Evolutionary conservation across 2,888 invertebrate species (phyloP).

Genomic region (Tuberolachnus salignus): DNA sequence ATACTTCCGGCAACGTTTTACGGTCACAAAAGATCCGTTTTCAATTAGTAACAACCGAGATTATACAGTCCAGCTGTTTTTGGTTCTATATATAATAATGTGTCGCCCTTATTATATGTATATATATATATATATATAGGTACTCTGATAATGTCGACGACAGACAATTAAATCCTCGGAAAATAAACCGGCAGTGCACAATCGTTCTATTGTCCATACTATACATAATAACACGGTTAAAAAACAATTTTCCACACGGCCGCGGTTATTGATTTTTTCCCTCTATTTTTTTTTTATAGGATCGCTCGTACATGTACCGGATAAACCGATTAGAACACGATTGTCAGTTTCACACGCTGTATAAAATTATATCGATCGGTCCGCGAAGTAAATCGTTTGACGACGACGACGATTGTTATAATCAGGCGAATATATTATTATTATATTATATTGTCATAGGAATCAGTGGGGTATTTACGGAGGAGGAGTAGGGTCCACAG

Average conservation of each 20-base stretch:
- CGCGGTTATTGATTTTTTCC: slow-evolving; percentile 49
- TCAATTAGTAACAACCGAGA: slow-evolving; percentile 50
- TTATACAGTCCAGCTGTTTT: slow-evolving; percentile 37
- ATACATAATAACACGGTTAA: slow-evolving; percentile 42
- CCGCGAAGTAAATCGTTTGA: slow-evolving; percentile 16
- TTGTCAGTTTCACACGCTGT: slow-evolving; percentile 11
- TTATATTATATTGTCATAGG: too few relatives aligned
- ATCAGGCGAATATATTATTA: slow-evolving; percentile 21
- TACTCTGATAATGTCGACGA: slow-evolving; percentile 23
- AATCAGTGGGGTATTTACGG: too few relatives aligned
- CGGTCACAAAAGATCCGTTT: slow-evolving; percentile 44
- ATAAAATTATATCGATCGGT: background rate
- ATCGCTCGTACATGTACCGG: background rate
- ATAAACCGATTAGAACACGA: slow-evolving; percentile 36
- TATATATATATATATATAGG: background rate
- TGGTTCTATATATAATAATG: slow-evolving; percentile 10
- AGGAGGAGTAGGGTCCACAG: too few relatives aligned
- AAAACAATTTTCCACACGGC: slow-evolving; percentile 54
- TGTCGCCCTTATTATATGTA: slow-evolving; percentile 12
- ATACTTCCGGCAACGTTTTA: background rate
- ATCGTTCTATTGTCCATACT: slow-evolving; percentile 38
- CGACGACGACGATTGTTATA: slow-evolving; percentile 32
- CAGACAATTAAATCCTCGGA: slow-evolving; percentile 51
- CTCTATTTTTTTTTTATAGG: slow-evolving; percentile 2
- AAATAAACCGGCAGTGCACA: slow-evolving; percentile 36